Percentiles rank a stretch among this genome's conserved stretches.
Evolutionary conservation across 1,140 invertebrate species (phyloP).

Genomic region (Hesperophylax magnus): DNA sequence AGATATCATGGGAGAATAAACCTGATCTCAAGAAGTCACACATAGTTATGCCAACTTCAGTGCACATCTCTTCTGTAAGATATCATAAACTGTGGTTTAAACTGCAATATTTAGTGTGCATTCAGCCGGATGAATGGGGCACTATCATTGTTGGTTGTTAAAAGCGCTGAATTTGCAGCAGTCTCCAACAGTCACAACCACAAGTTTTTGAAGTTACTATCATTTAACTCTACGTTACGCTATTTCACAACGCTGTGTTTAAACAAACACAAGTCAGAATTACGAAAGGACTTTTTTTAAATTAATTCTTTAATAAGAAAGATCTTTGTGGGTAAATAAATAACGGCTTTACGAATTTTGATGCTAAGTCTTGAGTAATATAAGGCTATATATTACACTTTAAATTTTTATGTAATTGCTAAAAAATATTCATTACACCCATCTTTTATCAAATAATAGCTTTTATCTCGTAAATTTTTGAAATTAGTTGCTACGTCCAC

Average conservation of each 20-base stretch:
- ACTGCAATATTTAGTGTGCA: conserved; percentile 13
- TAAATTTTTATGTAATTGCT: no score
- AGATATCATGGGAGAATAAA: conserved; percentile 12
- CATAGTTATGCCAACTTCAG: not conserved
- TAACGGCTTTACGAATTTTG: no score
- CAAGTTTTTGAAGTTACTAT: not conserved
- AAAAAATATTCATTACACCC: no score
- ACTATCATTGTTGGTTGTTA: not conserved
- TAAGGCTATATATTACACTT: no score
- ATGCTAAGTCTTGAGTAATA: no score
- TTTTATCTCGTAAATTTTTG: no score
- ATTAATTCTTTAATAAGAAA: no score
- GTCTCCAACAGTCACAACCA: not conserved
- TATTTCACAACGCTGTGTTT: not conserved
- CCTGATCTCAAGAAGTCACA: not conserved
- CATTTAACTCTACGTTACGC: no score
- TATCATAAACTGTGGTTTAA: not conserved
- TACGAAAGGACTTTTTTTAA: not conserved
- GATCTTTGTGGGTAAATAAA: no score
- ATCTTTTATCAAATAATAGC: no score
- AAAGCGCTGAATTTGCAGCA: not conserved
- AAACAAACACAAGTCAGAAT: not conserved
- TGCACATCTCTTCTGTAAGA: not conserved
- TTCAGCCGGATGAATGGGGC: not conserved
- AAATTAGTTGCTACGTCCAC: no score